Percentiles rank a stretch among this genome's conserved stretches.
Conservation (phyloP, 2,888 invertebrate species). For the Lasioglossum villosulum region DNA sequence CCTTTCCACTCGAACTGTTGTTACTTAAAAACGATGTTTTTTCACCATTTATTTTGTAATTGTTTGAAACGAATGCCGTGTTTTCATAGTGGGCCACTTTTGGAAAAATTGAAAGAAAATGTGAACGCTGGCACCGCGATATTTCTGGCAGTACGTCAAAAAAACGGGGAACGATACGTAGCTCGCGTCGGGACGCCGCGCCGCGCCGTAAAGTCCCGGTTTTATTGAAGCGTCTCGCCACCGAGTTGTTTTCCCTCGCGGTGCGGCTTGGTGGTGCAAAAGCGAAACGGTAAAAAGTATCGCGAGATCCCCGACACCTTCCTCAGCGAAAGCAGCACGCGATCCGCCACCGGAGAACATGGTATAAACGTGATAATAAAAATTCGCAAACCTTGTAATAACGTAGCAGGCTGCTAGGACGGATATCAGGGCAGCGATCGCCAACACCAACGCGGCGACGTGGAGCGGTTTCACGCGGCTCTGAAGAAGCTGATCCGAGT, state of each 20-base stretch:
- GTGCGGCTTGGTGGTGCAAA: not conserved
- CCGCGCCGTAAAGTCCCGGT: conserved; percentile 37
- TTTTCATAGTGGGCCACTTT: no score
- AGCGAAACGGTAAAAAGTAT: conserved; percentile 24
- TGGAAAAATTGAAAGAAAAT: no score
- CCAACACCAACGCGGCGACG: conserved; percentile 74
- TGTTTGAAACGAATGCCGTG: no score
- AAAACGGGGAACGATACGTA: not conserved
- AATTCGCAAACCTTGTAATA: conserved; percentile 73
- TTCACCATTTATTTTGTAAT: no score
- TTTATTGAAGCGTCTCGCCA: conserved; percentile 29
- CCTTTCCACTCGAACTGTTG: no score
- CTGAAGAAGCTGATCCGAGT: conserved; percentile 47
- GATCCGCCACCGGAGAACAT: conserved; percentile 2
- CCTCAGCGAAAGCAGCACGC: not conserved
- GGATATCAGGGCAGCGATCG: conserved; percentile 76
- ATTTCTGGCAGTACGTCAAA: conserved; percentile 40
- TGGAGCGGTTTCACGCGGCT: conserved; percentile 70
- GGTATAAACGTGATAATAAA: conserved; percentile 29
- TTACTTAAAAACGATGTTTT: no score
- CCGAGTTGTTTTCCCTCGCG: conserved; percentile 25
- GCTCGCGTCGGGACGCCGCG: not conserved
- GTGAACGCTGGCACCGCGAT: no score
- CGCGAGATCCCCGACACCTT: conserved; percentile 35
- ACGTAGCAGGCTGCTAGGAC: conserved; percentile 79